phyloP scores from a whole-genome alignment of 1,140 invertebrate species.

The Adelges cooleyi region DNA sequence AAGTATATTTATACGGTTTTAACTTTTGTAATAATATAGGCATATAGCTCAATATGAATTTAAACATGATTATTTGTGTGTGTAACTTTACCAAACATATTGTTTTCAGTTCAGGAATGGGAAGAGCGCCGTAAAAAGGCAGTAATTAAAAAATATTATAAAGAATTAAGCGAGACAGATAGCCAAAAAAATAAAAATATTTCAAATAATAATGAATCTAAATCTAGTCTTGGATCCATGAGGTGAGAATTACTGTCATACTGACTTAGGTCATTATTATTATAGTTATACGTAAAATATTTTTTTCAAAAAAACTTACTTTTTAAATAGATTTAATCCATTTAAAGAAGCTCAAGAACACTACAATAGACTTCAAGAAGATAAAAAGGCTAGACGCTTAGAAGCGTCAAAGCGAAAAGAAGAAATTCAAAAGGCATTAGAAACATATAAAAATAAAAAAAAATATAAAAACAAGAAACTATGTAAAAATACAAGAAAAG shows the following conservation, averaged over 20 bases:
- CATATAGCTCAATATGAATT: no score
- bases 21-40: no score
- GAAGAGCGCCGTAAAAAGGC: slow-evolving; percentile 29
- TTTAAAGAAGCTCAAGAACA: slow-evolving; percentile 46
- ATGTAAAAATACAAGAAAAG: slow-evolving; percentile 57
- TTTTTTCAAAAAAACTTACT: no score
- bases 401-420: slow-evolving; percentile 41
- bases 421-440: slow-evolving; percentile 49
- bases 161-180: slow-evolving; percentile 18
- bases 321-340: slow-evolving; percentile 34
- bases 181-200: neutral
- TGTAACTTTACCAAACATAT: no score
- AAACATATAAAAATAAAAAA: slow-evolving; percentile 53
- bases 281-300: no score
- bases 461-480: slow-evolving; percentile 52
- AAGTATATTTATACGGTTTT: no score
- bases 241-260: neutral
- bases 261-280: neutral
- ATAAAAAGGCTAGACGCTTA: slow-evolving; percentile 44
- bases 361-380: slow-evolving; percentile 44
- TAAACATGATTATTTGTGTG: no score
- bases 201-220: neutral
- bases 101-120: slow-evolving; percentile 29
- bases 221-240: neutral
- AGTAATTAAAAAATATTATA: slow-evolving; percentile 24